Evolutionary conservation across 2,113 vertebrate genomes (phyloP).

Genomic region (Scomber scombrus): DNA sequence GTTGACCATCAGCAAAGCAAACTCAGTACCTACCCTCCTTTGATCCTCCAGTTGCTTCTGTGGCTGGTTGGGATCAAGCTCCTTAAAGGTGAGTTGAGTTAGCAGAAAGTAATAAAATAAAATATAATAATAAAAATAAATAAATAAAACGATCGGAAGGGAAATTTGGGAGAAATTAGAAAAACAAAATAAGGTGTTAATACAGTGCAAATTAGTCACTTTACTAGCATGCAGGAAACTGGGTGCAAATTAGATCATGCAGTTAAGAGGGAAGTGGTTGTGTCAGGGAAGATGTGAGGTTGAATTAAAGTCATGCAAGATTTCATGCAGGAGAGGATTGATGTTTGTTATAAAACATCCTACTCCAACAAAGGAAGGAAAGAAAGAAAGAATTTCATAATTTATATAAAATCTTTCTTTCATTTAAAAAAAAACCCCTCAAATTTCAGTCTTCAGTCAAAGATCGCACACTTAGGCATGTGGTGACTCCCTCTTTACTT

Average conservation of each 20-base stretch:
- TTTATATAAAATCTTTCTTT: neutral
- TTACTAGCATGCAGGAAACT: conserved; percentile 75
- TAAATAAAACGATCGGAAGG: conserved; percentile 27
- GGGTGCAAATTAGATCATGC: conserved; percentile 76
- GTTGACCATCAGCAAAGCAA: conserved; percentile 37
- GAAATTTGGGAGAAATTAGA: conserved; percentile 47
- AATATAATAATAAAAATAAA: conserved; percentile 7
- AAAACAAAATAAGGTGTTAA: conserved; percentile 77
- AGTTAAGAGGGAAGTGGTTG: conserved; percentile 73
- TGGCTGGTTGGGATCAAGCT: conserved; percentile 94
- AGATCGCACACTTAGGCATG: neutral
- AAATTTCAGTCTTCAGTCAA: neutral
- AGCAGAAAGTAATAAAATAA: conserved; percentile 79
- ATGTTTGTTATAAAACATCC: neutral
- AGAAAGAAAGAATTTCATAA: neutral
- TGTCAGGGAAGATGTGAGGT: conserved; percentile 52
- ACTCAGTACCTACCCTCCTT: conserved; percentile 93
- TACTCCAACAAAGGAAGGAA: neutral
- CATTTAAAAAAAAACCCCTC: too few species aligned
- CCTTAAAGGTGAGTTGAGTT: conserved; percentile 89
- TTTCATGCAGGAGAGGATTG: conserved; percentile 50
- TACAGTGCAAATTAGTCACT: conserved; percentile 82
- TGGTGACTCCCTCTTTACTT: conserved; percentile 26
- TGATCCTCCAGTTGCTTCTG: conserved; percentile 98
- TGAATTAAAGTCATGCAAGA: conserved; percentile 65